A percentile compares a stretch with the other conserved stretches of the same genome.
phyloP scores from a whole-genome alignment of 2,797 vertebrate genomes.

The Microctenopoma stevenorrisi region DNA sequence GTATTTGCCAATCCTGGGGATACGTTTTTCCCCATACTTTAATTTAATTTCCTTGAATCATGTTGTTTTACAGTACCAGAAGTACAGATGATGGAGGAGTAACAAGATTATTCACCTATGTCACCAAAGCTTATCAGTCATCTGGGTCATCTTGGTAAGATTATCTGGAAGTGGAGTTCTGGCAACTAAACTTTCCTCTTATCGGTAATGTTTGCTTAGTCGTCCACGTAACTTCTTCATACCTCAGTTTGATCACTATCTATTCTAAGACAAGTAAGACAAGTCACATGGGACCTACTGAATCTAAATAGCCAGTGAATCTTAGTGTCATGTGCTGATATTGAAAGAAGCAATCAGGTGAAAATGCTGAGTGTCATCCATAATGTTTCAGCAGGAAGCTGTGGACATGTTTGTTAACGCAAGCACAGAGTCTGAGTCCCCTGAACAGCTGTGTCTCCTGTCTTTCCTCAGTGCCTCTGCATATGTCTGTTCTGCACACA shows the following conservation, averaged over 20 bases:
- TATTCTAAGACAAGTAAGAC: neutral
- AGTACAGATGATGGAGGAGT: neutral
- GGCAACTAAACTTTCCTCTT: no score
- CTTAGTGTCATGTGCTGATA: constrained; percentile 4
- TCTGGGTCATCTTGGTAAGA: no score
- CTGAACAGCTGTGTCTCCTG: constrained; percentile 65
- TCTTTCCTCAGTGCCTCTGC: constrained; percentile 60
- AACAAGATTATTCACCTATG: neutral
- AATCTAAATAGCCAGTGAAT: constrained; percentile 1
- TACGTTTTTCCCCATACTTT: neutral
- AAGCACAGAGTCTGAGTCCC: constrained; percentile 47
- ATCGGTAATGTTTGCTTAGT: no score
- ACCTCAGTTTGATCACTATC: neutral
- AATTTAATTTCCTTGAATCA: neutral
- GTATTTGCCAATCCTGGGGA: neutral
- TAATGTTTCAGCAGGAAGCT: constrained; percentile 38
- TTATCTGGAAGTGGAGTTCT: no score
- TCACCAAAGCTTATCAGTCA: no score
- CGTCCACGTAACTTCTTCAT: no score
- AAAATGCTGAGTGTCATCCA: no score
- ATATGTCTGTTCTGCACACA: constrained; percentile 23
- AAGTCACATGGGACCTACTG: neutral
- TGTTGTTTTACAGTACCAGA: neutral
- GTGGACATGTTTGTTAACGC: constrained; percentile 55
- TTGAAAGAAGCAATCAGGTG: neutral